phyloP scores from a whole-genome alignment of 1,140 invertebrate species.

The Penaeus indicus region DNA sequence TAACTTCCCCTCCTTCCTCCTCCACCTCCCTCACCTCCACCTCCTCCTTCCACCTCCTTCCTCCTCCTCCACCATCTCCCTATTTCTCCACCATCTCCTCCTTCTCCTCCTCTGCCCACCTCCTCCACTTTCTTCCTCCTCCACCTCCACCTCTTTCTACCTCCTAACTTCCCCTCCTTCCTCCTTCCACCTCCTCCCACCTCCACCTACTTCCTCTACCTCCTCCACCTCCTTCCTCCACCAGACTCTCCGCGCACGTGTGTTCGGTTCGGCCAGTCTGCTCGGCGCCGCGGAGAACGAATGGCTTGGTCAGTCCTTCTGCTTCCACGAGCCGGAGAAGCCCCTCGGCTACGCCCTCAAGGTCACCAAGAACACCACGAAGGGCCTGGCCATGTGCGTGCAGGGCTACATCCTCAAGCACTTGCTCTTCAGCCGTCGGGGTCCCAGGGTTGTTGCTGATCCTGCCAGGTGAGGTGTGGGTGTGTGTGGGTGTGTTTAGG shows the following conservation, averaged over 20 bases:
- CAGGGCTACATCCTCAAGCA: slow-evolving; percentile 80
- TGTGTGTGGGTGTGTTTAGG: no score
- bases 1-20: no score
- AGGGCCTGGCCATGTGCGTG: slow-evolving; percentile 77
- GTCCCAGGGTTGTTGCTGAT: slow-evolving; percentile 13
- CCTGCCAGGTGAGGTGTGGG: slow-evolving; percentile 3
- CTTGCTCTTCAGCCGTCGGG: slow-evolving; percentile 74
- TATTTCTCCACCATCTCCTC: no score
- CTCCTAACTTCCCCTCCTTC: no score
- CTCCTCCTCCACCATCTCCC: no score
- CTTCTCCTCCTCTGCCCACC: no score
- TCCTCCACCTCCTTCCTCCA: background rate
- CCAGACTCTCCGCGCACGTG: slow-evolving; percentile 38
- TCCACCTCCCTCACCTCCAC: no score
- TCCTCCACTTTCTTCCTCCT: no score
- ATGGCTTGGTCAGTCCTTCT: slow-evolving; percentile 56
- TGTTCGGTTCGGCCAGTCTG: slow-evolving; percentile 22
- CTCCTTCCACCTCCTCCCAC: no score
- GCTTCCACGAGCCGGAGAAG: slow-evolving; percentile 70
- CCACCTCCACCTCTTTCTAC: no score
- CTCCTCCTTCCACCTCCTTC: no score
- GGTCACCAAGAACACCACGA: slow-evolving; percentile 76
- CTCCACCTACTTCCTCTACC: no score
- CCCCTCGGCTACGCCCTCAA: slow-evolving; percentile 75
- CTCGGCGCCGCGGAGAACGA: slow-evolving; percentile 30